phyloP scores from a whole-genome alignment of 2,888 invertebrate species.

The Lamellibrachia satsuma region DNA sequence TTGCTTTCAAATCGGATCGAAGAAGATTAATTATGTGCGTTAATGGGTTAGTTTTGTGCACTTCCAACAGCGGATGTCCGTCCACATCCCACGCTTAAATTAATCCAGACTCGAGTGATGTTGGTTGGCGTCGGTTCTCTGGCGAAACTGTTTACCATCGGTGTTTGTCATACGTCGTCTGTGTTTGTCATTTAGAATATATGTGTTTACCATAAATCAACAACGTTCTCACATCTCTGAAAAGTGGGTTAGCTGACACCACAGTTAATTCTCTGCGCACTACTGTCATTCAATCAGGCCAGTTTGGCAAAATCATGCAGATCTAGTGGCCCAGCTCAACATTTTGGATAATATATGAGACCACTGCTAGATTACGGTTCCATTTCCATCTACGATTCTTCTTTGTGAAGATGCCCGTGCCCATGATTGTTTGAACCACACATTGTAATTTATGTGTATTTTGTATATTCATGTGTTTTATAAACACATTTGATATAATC shows the following conservation, averaged over 20 bases:
- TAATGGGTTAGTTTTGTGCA: neutral
- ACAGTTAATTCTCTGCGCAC: neutral
- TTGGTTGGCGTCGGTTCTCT: neutral
- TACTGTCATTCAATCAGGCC: neutral
- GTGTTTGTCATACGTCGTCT: neutral
- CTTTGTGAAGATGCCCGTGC: too few species aligned
- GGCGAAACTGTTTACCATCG: neutral
- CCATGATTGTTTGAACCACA: too few species aligned
- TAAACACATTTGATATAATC: too few species aligned
- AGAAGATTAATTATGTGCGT: neutral
- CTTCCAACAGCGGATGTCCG: neutral
- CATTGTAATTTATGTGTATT: too few species aligned
- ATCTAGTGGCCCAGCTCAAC: neutral
- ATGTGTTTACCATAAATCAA: conserved; percentile 12
- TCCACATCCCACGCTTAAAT: neutral
- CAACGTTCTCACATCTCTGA: neutral
- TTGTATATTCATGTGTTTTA: too few species aligned
- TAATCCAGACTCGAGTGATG: neutral
- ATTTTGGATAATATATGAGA: neutral
- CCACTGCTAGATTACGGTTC: neutral
- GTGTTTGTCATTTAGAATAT: neutral
- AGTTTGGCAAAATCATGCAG: neutral
- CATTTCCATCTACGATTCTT: neutral
- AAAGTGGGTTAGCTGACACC: neutral
- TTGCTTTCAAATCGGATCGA: neutral